Percentiles rank a stretch among this genome's conserved stretches.
phyloP scores from a whole-genome alignment of 1,140 invertebrate genomes.

The Calycopis cecrops region DNA sequence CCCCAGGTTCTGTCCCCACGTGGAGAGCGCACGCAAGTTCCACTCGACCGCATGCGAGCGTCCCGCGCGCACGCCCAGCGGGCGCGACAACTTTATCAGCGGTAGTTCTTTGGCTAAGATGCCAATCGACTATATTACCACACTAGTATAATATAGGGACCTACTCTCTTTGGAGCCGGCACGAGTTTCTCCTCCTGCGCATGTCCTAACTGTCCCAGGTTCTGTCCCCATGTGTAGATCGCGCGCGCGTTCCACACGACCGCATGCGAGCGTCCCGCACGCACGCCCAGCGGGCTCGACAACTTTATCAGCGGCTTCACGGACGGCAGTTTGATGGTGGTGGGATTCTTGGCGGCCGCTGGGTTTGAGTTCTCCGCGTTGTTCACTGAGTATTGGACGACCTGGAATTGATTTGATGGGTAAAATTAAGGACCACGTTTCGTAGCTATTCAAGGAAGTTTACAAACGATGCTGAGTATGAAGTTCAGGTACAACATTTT shows the following conservation, averaged over 20 bases:
- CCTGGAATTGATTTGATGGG: conserved; percentile 30
- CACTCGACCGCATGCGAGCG: conserved; percentile 82
- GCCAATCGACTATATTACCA: too few relatives aligned
- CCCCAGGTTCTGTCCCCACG: conserved; percentile 84
- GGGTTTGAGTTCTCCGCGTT: conserved; percentile 46
- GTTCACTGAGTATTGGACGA: conserved; percentile 55
- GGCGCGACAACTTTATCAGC: conserved; percentile 48
- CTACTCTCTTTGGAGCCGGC: conserved; percentile 63
- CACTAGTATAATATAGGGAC: conserved; percentile 12
- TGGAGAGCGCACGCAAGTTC: conserved; percentile 73
- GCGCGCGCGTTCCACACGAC: conserved; percentile 78
- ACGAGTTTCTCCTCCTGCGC: conserved; percentile 55
- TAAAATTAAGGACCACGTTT: too few relatives aligned
- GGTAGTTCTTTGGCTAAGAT: too few relatives aligned
- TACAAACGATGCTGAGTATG: too few relatives aligned
- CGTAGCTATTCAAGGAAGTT: too few relatives aligned
- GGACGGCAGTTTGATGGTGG: conserved; percentile 40
- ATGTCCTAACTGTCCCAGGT: conserved; percentile 84
- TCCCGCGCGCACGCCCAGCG: conserved; percentile 76
- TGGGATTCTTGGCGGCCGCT: conserved; percentile 37
- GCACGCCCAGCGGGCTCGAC: conserved; percentile 70
- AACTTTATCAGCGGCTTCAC: conserved; percentile 51
- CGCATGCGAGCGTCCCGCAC: conserved; percentile 80
- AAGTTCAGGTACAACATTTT: too few relatives aligned
- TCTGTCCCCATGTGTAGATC: conserved; percentile 81